These are phyloP conservation scores for Polietes domitor DNA, from an alignment of 2,888 invertebrate genomes.

Conservation along the genomic window DNA sequence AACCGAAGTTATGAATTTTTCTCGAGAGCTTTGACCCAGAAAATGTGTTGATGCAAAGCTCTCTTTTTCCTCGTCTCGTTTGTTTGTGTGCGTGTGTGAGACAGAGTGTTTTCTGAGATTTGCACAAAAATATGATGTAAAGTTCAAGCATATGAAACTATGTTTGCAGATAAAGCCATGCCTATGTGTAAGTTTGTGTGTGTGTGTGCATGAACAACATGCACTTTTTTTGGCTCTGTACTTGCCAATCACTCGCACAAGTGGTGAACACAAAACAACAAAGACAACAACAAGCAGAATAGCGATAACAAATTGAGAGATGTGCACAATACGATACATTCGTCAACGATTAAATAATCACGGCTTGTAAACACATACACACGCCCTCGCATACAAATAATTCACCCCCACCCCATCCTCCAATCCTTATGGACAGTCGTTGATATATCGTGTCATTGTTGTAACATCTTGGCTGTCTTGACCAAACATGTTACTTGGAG, in stretches of 20 bases:
- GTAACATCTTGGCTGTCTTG: not conserved
- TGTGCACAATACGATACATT: slow-evolving; percentile 24
- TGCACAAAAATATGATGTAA: slow-evolving; percentile 52
- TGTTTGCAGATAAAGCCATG: slow-evolving; percentile 11
- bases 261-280: slow-evolving; percentile 58
- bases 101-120: slow-evolving; percentile 22
- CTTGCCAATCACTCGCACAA: slow-evolving; percentile 68
- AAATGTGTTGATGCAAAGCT: slow-evolving; percentile 56
- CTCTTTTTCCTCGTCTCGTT: slow-evolving; percentile 34
- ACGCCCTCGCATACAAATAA: slow-evolving; percentile 36
- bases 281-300: slow-evolving; percentile 19
- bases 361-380: slow-evolving; percentile 53
- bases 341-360: slow-evolving; percentile 56
- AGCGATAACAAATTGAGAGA: slow-evolving; percentile 27
- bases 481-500: not conserved
- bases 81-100: slow-evolving; percentile 34
- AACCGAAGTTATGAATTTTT: slow-evolving; percentile 17
- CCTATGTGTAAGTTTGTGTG: not conserved
- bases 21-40: slow-evolving; percentile 63
- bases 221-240: slow-evolving; percentile 60
- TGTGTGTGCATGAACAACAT: slow-evolving; percentile 42
- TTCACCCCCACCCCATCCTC: not conserved
- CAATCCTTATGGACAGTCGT: not conserved
- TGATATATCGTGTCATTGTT: not conserved
- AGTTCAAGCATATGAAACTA: slow-evolving; percentile 40